Conservation (phyloP, 1,140 invertebrate genomes). For the Brachionus manjavacas region DNA sequence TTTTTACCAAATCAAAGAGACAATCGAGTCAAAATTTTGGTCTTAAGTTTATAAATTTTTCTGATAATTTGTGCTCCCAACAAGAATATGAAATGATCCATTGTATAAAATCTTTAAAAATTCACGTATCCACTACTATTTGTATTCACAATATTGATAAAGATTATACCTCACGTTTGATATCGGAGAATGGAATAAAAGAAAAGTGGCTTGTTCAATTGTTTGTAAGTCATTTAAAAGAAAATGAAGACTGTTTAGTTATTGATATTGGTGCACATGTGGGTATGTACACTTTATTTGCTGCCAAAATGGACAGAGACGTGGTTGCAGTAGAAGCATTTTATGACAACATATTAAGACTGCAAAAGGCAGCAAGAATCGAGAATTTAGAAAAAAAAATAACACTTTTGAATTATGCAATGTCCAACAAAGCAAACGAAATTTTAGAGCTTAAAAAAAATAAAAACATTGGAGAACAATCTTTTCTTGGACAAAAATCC, state of each 20-base stretch:
- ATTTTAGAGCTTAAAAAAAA: background rate
- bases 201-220: background rate
- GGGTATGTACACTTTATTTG: slow-evolving; percentile 9
- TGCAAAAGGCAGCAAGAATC: background rate
- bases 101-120: background rate
- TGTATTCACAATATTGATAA: background rate
- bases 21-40: background rate
- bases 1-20: background rate
- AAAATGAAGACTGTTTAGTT: background rate
- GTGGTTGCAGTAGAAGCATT: background rate
- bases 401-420: background rate
- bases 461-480: slow-evolving; percentile 11
- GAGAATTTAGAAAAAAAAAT: background rate
- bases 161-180: background rate
- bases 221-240: background rate
- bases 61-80: background rate
- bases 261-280: slow-evolving; percentile 37
- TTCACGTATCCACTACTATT: background rate
- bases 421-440: background rate
- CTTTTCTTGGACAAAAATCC: background rate
- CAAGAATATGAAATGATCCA: background rate
- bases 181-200: background rate
- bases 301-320: background rate
- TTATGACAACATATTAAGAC: background rate
- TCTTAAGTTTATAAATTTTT: background rate